phyloP scores from a whole-genome alignment of 2,113 vertebrate species.

The Bombycilla garrulus region DNA sequence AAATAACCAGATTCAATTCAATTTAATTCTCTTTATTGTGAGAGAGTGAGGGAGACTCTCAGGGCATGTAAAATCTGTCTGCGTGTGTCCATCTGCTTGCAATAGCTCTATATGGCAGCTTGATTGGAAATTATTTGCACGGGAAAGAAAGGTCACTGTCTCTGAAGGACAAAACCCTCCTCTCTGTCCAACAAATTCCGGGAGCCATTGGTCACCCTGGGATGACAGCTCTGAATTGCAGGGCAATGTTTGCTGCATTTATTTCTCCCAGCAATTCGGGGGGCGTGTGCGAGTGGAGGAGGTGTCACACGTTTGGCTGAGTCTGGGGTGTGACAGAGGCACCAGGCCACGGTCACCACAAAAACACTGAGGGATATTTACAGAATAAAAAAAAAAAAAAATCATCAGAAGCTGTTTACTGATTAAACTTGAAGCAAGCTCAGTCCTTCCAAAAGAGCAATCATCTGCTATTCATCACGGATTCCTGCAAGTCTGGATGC shows the following conservation, averaged over 20 bases:
- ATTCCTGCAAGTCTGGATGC: slow-evolving; percentile 44
- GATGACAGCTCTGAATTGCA: slow-evolving; percentile 58
- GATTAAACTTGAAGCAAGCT: slow-evolving; percentile 64
- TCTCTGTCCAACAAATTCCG: not conserved
- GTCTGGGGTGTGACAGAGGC: slow-evolving; percentile 13
- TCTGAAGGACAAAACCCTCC: slow-evolving; percentile 38
- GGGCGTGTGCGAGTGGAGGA: not conserved
- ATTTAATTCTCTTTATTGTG: not conserved
- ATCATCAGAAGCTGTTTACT: slow-evolving; percentile 60
- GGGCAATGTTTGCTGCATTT: slow-evolving; percentile 28
- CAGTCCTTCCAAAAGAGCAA: slow-evolving; percentile 63
- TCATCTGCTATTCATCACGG: slow-evolving; percentile 68
- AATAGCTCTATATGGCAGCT: not conserved
- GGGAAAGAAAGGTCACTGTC: slow-evolving; percentile 7
- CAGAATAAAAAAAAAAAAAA: slow-evolving; percentile 14
- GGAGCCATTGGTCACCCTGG: slow-evolving; percentile 43
- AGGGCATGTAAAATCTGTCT: not conserved
- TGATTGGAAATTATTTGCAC: not conserved
- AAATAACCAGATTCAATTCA: not conserved
- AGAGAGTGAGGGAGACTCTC: not conserved
- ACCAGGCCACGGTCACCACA: slow-evolving; percentile 56
- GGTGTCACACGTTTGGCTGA: not conserved
- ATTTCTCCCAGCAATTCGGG: slow-evolving; percentile 24
- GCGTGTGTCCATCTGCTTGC: not conserved
- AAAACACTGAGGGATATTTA: slow-evolving; percentile 30